Base-by-base conservation (phyloP, 2,888 invertebrate species). In the Ferrisia virgata region DNA sequence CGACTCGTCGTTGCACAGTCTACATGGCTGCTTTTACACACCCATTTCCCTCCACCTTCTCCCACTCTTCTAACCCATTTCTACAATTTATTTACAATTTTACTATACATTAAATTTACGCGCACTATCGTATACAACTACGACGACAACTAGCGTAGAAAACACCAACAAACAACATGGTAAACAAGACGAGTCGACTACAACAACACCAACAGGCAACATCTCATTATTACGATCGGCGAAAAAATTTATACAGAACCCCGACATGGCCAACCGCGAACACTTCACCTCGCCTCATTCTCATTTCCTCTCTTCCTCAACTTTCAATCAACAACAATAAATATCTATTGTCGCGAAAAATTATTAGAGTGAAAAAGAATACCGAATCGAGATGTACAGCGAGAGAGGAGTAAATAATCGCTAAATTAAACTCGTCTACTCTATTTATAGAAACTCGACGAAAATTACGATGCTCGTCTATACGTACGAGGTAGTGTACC, bases 261-360 rank as follows among this genome's bases (percentile, higher is more conserved):
- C n/a, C n/a, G n/a, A n/a, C n/a, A n/a, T n/a, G n/a, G n/a, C n/a
- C n/a, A 39, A 39, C 11, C 5, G 39, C 39, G 39, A 5, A 11
- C 39, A 39, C 5, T 39, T 39, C 5, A 39, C n/a, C n/a, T 39
- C 53, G 18, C 4, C 3, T 53, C 53, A 18, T 18, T 18, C 13
- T 40, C 40, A 2, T 53, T 53, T 18, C 18, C 18, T 18, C 18
- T 18, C 53, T 2, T 18, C 11, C 18, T 28, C 28, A 2, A 28
- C 18, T 25, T 64, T 47, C 11, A 64, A 64, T 64, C 58, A 64
- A 64, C 58, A 64, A 64, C 58, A 64, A 64, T 64, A 64, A 64
- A 64, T 64, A 64, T 64, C 58, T 64, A 64, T 64, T 64, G 58
- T 64, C 58, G 58, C 58, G 58, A 25, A 64, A 25, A 64, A 64